Base-by-base conservation (phyloP, 2,113 vertebrate genomes). In the Martes martes region DNA sequence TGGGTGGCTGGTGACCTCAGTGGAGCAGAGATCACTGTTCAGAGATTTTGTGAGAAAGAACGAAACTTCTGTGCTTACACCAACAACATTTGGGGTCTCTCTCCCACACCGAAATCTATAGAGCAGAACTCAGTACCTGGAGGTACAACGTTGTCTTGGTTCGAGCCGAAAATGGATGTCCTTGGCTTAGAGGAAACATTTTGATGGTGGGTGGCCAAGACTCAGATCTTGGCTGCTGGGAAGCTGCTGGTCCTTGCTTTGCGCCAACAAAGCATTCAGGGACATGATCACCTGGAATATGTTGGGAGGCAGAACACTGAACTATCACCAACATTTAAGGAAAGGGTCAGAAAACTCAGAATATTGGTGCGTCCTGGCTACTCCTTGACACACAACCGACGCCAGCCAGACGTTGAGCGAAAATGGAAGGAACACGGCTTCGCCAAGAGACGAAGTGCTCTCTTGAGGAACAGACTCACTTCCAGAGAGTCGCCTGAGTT, bases 311-410 rank as follows among this genome's bases (percentile, higher is more conserved):
- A 42, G n/a, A 63, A 9, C 36, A 19, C 16, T 5, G 7, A 31
- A 15, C 74, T 11, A 0, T 76, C 65, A 47, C 23, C 23, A 52
- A 0, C 18, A 1, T 6, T 26, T 57, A 31, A 61, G 91, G 61
- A 67, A 23, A 57, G 0, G 74, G 26, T 4, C 36, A 69, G 83
- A 79, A 26, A 47, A 71, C 3, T 45, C 26, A 11, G 67, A 59
- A 57, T 2, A 2, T 23, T 11, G 13, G 4, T 26, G 36, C 13
- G 14, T 80, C 73, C 36, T 28, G 55, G 39, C 13, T 59, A 31
- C 57, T 21, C 2, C 45, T 11, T 16, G 61, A 16, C 9, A 24
- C 0, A 19, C 5, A 11, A 36, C 3, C 0, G 2, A 10, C 24
- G 47, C 11, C 61, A 33, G 50, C 16, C 7, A 33, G 36, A 61